Conservation (phyloP, 1,140 invertebrate species). For the Cyphomyrmex costatus region DNA sequence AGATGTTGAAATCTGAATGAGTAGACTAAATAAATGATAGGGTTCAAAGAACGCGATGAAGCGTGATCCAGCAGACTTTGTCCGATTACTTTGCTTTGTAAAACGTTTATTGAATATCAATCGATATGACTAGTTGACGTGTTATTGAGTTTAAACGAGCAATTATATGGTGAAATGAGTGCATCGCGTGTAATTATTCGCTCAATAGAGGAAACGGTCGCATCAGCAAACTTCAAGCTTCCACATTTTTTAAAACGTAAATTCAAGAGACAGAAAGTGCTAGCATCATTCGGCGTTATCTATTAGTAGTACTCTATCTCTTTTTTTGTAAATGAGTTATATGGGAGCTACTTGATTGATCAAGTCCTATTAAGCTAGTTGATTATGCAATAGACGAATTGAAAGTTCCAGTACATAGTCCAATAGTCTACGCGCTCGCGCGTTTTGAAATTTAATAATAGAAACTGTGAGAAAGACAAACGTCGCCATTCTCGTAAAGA, state of each 20-base stretch:
- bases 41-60: conserved; percentile 37
- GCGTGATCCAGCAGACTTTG: conserved; percentile 34
- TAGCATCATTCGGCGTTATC: background rate
- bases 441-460: background rate
- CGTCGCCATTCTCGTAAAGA: background rate
- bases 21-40: conserved; percentile 20
- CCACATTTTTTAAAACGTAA: background rate
- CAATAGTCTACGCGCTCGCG: background rate
- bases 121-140: background rate
- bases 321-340: background rate
- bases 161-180: background rate
- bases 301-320: too few relatives aligned
- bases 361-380: background rate
- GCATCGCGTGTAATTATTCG: background rate
- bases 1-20: conserved; percentile 10
- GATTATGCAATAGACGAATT: background rate
- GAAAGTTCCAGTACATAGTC: conserved; percentile 19
- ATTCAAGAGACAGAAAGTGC: background rate
- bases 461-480: background rate
- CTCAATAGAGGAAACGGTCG: conserved; percentile 5
- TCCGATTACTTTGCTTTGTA: conserved; percentile 14
- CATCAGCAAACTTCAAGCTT: background rate
- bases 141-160: conserved; percentile 17
- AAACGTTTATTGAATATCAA: conserved; percentile 12
- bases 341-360: background rate